Conservation (phyloP, 2,797 vertebrate genomes). For the Gallinago solitaria region DNA sequence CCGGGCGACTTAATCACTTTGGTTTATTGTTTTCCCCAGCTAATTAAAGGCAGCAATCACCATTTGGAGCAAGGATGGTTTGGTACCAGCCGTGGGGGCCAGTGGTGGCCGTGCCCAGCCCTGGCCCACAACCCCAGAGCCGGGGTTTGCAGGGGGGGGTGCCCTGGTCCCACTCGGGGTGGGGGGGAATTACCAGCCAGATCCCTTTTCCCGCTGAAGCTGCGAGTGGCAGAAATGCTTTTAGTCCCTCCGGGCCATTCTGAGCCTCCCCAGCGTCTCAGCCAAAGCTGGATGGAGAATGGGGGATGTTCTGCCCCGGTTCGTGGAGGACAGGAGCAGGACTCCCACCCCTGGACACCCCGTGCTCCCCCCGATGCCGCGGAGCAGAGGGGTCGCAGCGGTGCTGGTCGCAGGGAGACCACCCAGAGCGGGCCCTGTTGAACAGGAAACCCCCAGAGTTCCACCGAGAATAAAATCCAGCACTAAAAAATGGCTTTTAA, state of each 20-base stretch:
- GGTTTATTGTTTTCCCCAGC: fast-evolving
- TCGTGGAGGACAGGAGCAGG: fast-evolving
- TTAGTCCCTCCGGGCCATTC: not conserved
- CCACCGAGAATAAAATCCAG: not conserved
- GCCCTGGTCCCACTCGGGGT: not conserved
- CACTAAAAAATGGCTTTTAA: not conserved
- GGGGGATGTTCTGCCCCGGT: not conserved
- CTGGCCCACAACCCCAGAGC: not conserved
- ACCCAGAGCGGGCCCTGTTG: not conserved
- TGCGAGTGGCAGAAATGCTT: not conserved
- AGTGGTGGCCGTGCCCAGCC: not conserved
- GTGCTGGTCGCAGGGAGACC: not conserved
- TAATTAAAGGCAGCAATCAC: not conserved
- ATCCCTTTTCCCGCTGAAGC: not conserved
- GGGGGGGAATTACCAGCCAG: not conserved
- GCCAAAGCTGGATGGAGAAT: not conserved
- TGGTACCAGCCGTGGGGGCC: not conserved
- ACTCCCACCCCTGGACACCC: not conserved
- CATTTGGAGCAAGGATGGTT: not conserved
- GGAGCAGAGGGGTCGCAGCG: not conserved
- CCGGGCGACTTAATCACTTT: not conserved
- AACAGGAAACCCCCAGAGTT: no score
- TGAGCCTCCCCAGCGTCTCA: not conserved
- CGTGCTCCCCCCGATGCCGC: not conserved
- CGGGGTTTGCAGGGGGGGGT: not conserved